Conservation (phyloP, 1,140 invertebrate species). For the Nasonia longicornis region DNA sequence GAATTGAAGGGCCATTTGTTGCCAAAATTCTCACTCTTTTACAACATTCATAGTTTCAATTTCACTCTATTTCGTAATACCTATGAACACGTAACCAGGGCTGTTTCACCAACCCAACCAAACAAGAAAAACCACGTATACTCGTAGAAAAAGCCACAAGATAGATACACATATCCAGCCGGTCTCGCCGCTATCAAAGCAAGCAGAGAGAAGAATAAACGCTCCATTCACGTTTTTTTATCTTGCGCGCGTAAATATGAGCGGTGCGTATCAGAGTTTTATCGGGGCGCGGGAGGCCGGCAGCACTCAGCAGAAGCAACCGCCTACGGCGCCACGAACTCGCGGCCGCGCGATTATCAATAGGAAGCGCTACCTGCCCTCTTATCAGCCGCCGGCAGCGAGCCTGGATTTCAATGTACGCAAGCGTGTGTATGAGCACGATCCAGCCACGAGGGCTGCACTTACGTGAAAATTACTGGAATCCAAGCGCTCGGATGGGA, state of each 20-base stretch:
- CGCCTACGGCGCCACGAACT: neutral
- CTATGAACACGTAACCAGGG: too few relatives aligned
- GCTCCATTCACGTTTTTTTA: conserved; percentile 10
- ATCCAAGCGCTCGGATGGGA: neutral
- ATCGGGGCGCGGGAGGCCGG: neutral
- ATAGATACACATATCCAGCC: too few relatives aligned
- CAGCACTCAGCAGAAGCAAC: neutral
- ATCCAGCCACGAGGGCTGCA: neutral
- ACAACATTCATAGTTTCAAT: too few relatives aligned
- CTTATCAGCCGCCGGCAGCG: neutral
- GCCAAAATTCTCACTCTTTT: too few relatives aligned
- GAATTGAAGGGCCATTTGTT: neutral
- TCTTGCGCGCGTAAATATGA: neutral
- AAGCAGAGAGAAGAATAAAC: neutral
- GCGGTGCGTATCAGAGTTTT: conserved; percentile 9
- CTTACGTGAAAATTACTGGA: neutral
- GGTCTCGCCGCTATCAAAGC: neutral
- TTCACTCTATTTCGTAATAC: too few relatives aligned
- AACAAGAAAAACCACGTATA: too few relatives aligned
- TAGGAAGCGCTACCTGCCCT: conserved; percentile 33
- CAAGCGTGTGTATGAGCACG: neutral
- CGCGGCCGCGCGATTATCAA: conserved; percentile 8
- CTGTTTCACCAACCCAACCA: too few relatives aligned
- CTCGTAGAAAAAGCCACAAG: too few relatives aligned
- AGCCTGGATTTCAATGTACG: neutral